Base-by-base conservation (phyloP, 2,888 invertebrate genomes). In the Himalopsyche tibetana region DNA sequence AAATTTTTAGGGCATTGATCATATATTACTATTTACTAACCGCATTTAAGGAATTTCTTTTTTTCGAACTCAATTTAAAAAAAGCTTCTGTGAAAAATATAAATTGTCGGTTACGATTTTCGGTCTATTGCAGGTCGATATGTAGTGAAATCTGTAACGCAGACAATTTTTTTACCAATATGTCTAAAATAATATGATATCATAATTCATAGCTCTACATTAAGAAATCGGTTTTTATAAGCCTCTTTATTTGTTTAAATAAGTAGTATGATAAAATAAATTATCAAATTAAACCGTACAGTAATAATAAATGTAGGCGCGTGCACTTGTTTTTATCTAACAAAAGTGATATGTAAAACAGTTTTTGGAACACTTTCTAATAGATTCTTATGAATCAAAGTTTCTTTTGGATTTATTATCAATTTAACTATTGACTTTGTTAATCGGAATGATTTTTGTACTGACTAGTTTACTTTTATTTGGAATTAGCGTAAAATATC, bases 251-350 rank as follows among this genome's bases (percentile, higher is more conserved):
- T 63, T 63, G 63, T 63, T 63, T 19, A 63, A 19, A 63, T 63
- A 19, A 63, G 19, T 63, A 63, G 63, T 28, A 19, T 6, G 63
- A 63, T 63, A 63, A 56, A 63, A 63, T 63, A 63, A 19, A 63
- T 63, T 63, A 63, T 63, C 28, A 63, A 56, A 56, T 56, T 56
- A 19, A 56, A 56, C 19, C 56, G n/a, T n/a, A 63, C 19, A 63
- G 28, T 5, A 63, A 28, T 28, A 63, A 19, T 63, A 63, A 19
- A 63, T 51, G 51, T 51, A 51, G 51, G 51, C 51, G 51, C 19
- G 63, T 63, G 19, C 63, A 63, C 63, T 63, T 56, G 56, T 56
- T 56, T 56, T 56, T n/a, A 19, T 63, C 19, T 19, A 19, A 63
- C 56, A 63, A 63, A 19, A 63, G 63, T 63, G 63, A 63, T 19